Percentiles rank a stretch among this genome's conserved stretches.
phyloP scores from a whole-genome alignment of 2,888 invertebrate genomes.

The Zygaena filipendulae region DNA sequence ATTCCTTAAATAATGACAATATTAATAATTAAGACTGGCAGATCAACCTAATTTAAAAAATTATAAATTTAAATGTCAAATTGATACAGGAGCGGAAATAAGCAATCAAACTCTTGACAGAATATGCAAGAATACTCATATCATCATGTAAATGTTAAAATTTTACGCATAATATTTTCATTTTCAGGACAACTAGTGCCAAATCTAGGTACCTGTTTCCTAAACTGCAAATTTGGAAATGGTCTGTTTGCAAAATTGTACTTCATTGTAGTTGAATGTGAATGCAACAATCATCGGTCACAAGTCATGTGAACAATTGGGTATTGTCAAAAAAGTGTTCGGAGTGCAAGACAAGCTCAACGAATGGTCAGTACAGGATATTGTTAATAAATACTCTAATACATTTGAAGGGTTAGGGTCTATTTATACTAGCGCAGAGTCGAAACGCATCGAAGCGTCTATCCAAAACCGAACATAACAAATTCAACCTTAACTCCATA shows the following conservation, averaged over 20 bases:
- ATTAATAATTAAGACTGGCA: not conserved
- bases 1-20: not conserved
- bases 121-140: conserved; percentile 2
- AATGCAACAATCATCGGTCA: conserved; percentile 1
- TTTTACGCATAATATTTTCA: conserved; percentile 2
- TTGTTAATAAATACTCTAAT: not conserved
- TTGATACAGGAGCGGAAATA: conserved; percentile 3
- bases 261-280: not conserved
- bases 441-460: conserved; percentile 6
- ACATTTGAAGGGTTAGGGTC: conserved; percentile 4
- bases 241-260: not conserved
- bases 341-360: conserved; percentile 1
- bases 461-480: conserved; percentile 5
- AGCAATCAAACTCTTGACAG: not conserved
- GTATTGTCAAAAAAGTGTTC: conserved; percentile 2
- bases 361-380: no score
- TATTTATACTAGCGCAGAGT: conserved; percentile 3
- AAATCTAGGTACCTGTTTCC: not conserved
- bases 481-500: conserved; percentile 6
- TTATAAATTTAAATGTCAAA: not conserved
- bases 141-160: conserved; percentile 1
- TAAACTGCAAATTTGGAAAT: not conserved
- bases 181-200: not conserved
- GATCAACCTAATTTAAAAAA: no score
- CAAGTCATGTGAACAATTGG: conserved; percentile 3